Evolutionary conservation across 2,113 vertebrate genomes (phyloP).

Genomic region (Gopherus evgoodei): DNA sequence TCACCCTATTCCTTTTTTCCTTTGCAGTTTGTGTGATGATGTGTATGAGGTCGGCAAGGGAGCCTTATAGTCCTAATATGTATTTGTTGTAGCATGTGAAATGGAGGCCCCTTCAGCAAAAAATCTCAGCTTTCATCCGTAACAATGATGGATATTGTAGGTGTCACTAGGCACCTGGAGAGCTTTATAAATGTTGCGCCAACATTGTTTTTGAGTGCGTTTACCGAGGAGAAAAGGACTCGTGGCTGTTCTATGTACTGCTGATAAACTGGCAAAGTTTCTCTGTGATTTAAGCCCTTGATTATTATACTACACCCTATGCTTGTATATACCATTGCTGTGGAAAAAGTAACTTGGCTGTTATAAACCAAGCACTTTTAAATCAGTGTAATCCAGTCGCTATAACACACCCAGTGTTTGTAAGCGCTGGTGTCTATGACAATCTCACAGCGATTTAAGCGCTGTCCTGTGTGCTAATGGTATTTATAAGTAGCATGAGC

Average conservation of each 20-base stretch:
- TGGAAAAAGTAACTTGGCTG: not conserved
- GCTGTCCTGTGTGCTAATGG: not conserved
- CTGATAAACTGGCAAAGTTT: not conserved
- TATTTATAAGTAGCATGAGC: not conserved
- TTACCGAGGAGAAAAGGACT: not conserved
- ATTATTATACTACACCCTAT: not conserved
- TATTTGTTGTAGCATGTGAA: not conserved
- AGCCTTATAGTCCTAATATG: not conserved
- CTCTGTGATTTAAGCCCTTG: not conserved
- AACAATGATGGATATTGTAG: fast-evolving
- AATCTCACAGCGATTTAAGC: not conserved
- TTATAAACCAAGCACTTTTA: not conserved
- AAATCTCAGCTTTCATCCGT: not conserved
- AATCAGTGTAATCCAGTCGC: not conserved
- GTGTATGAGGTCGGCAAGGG: not conserved
- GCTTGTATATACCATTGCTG: not conserved
- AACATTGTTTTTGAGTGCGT: not conserved
- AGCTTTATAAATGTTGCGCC: not conserved
- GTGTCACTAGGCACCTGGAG: not conserved
- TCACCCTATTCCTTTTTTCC: not conserved
- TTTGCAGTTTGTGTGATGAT: not conserved
- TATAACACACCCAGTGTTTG: not conserved
- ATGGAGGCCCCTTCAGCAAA: not conserved
- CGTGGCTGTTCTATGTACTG: not conserved
- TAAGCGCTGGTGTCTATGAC: fast-evolving